Evolutionary conservation across 2,797 vertebrate genomes (phyloP).

Genomic region (Aselliscus stoliczkanus): DNA sequence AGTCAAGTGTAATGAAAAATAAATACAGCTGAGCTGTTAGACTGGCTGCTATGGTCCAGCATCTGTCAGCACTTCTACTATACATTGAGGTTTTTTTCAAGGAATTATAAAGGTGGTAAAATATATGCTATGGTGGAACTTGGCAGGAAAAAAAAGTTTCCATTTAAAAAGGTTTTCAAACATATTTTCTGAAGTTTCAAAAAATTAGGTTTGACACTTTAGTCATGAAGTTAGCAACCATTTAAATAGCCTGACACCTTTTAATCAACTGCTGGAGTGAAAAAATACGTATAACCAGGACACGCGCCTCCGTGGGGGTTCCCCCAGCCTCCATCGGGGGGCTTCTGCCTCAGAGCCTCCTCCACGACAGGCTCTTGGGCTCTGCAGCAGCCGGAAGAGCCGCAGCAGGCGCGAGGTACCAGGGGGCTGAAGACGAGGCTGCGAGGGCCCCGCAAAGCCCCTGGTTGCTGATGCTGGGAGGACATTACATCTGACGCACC

Average conservation of each 20-base stretch:
- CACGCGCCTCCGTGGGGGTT: background rate
- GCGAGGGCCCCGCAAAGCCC: background rate
- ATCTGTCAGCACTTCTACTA: constrained; percentile 83
- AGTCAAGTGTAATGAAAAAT: constrained; percentile 85
- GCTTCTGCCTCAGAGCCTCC: background rate
- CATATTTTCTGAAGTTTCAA: constrained; percentile 52
- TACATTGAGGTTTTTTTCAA: constrained; percentile 80
- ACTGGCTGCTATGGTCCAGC: constrained; percentile 77
- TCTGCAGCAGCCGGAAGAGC: background rate
- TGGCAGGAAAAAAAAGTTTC: constrained; percentile 78
- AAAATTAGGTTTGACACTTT: constrained; percentile 69
- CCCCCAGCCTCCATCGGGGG: background rate
- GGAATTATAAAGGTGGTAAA: constrained; percentile 82
- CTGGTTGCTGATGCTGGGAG: background rate
- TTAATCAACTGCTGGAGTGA: constrained; percentile 64
- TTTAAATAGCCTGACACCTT: constrained; percentile 74
- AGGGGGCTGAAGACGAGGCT: background rate
- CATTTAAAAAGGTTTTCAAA: constrained; percentile 73
- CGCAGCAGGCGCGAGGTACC: background rate
- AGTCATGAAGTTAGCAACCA: constrained; percentile 70
- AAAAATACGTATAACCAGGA: constrained; percentile 34
- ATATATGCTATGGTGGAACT: constrained; percentile 78
- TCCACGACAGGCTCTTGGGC: background rate
- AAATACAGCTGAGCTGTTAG: constrained; percentile 84
- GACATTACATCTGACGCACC: rapidly evolving